Base-by-base conservation (phyloP, 2,888 invertebrate species). In the Tetanocera ferruginea region DNA sequence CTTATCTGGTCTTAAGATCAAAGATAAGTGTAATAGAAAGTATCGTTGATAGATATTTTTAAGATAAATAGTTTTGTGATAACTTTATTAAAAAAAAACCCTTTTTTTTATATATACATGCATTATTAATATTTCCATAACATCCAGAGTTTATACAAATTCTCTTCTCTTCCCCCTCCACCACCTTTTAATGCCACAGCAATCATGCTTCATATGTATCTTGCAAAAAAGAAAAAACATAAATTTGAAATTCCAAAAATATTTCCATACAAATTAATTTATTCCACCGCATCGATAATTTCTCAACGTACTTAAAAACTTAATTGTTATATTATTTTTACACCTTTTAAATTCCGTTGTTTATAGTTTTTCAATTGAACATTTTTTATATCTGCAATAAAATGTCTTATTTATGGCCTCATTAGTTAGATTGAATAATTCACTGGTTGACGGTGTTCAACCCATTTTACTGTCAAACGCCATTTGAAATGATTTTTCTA, bases 341-440 rank as follows among this genome's bases (percentile, higher is more conserved):
- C 76, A 76, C 76, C 73, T 73, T 67, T 43, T 73, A 43, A 64
- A 77, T 64, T 66, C 64, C 71, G 34, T 77, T 67, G 28, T 74
- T 37, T 14, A n/a, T 55, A 64, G 28, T 43, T 64, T 55, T 49
- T 8, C 66, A n/a, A 75, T 34, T 37, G 34, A 34, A 14, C 66
- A 66, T 14, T 28, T 66, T 75, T 75, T 51, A 75, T 75, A 14
- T 17, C 52, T 55, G 51, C 80, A 82, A 83, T 82, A 83, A 81
- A 85, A 75, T 82, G 70, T 83, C 71, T 85, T 85, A 86, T 86
- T 86, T 86, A 86, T 85, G 82, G 80, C 82, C 82, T 83, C 85
- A 85, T 84, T 86, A 84, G 82, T 77, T 79, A 86, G 86, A 86
- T 86, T 86, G 85, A 86, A 86, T 85, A 86, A 86, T 85, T 86